A percentile compares a stretch with the other conserved stretches of the same genome.
These are phyloP conservation scores for Deilephila elpenor DNA, from an alignment of 2,888 invertebrate species.

Conservation along the genomic window DNA sequence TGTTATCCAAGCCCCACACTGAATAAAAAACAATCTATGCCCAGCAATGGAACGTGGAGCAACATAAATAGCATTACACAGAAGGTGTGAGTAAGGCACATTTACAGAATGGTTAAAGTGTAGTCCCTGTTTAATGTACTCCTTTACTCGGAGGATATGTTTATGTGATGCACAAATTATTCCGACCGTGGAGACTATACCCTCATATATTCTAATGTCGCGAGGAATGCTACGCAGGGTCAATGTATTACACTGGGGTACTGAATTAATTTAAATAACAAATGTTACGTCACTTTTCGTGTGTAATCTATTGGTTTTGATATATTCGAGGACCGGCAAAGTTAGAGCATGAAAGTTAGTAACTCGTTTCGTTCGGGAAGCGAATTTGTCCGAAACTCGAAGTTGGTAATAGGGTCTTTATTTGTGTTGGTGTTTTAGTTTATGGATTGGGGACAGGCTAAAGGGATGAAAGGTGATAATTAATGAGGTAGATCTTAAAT, in stretches of 20 bases:
- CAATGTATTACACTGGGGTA: neutral
- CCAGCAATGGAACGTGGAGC: too few relatives aligned
- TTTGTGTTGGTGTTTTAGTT: too few relatives aligned
- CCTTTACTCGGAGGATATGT: neutral
- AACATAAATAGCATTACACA: too few relatives aligned
- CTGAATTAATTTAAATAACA: neutral
- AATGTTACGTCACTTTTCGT: neutral
- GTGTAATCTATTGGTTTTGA: neutral
- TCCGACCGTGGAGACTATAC: neutral
- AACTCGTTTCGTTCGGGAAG: neutral
- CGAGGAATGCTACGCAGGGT: neutral
- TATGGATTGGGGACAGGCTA: too few relatives aligned
- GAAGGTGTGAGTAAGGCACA: too few relatives aligned
- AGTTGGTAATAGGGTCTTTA: too few relatives aligned
- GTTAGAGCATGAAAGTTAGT: neutral
- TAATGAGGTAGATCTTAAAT: too few relatives aligned
- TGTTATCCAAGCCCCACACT: too few relatives aligned
- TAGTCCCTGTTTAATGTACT: neutral
- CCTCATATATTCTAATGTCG: neutral
- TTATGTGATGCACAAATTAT: constrained; percentile 1
- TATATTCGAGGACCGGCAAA: neutral
- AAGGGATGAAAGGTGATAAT: too few relatives aligned
- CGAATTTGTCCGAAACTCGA: neutral
- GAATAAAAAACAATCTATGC: too few relatives aligned
- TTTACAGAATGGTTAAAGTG: too few relatives aligned